Conservation (phyloP, 2,797 vertebrate genomes). For the Heteromormyrus szaboi region DNA sequence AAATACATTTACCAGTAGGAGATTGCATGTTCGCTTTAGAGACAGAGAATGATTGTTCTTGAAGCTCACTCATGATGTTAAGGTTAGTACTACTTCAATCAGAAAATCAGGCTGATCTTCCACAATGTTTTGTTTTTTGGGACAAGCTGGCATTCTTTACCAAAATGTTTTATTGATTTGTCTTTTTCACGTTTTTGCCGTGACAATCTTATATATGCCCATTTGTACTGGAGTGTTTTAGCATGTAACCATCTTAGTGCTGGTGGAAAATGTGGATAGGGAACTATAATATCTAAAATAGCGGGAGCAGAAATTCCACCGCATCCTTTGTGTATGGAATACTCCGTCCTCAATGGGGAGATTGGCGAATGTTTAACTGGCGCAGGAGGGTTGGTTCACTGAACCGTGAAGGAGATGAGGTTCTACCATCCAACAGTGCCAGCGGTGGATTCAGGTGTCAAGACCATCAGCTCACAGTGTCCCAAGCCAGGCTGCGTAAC, state of each 20-base stretch:
- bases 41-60: neutral
- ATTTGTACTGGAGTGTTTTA: neutral
- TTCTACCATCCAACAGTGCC: neutral
- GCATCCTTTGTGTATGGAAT: neutral
- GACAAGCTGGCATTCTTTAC: neutral
- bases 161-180: neutral
- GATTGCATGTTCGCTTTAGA: neutral
- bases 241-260: neutral
- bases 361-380: neutral
- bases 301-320: neutral
- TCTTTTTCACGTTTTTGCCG: neutral
- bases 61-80: neutral
- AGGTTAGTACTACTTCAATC: neutral
- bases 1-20: neutral
- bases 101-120: neutral
- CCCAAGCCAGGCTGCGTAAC: neutral
- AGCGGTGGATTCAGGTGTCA: neutral
- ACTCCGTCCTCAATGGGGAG: neutral
- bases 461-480: neutral
- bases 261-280: neutral
- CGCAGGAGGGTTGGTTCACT: neutral
- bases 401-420: neutral
- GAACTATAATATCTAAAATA: neutral
- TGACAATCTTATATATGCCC: neutral
- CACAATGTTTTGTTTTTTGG: neutral